A percentile compares a stretch with the other conserved stretches of the same genome.
These are phyloP conservation scores for Torymus texanus DNA, from an alignment of 2,888 invertebrate species.

Conservation along the genomic window DNA sequence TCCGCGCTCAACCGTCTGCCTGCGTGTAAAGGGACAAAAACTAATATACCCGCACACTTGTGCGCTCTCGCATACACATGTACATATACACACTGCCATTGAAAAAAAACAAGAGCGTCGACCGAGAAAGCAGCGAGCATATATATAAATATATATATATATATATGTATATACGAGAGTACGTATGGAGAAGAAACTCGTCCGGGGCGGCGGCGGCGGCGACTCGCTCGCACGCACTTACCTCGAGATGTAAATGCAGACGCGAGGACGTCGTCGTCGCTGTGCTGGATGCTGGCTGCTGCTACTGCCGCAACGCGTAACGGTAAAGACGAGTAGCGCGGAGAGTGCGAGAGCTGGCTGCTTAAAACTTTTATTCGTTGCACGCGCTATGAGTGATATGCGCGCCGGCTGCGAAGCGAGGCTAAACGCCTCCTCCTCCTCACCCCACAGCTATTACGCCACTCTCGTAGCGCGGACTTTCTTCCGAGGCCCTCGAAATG, in stretches of 20 bases:
- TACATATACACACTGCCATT: too few species aligned
- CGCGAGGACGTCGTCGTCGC: neutral
- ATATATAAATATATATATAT: neutral
- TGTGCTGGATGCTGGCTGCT: too few species aligned
- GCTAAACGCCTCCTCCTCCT: neutral
- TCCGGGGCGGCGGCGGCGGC: too few species aligned
- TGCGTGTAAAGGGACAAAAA: too few species aligned
- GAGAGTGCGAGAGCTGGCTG: slow-evolving; percentile 1
- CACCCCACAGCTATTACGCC: neutral
- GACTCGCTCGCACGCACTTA: neutral
- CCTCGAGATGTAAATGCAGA: slow-evolving; percentile 38
- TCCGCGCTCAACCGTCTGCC: too few species aligned
- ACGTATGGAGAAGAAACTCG: neutral
- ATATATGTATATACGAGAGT: neutral
- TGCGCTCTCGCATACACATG: too few species aligned
- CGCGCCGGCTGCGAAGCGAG: neutral
- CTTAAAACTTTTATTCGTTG: slow-evolving; percentile 27
- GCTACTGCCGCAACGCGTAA: neutral
- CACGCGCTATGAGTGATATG: slow-evolving; percentile 8
- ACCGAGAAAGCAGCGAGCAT: too few species aligned
- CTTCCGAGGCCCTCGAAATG: slow-evolving; percentile 35
- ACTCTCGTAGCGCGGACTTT: neutral
- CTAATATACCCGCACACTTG: too few species aligned
- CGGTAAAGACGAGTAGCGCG: slow-evolving; percentile 38
- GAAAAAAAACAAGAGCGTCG: too few species aligned